phyloP scores from a whole-genome alignment of 2,113 vertebrate species.

The Hyperopisus bebe region DNA sequence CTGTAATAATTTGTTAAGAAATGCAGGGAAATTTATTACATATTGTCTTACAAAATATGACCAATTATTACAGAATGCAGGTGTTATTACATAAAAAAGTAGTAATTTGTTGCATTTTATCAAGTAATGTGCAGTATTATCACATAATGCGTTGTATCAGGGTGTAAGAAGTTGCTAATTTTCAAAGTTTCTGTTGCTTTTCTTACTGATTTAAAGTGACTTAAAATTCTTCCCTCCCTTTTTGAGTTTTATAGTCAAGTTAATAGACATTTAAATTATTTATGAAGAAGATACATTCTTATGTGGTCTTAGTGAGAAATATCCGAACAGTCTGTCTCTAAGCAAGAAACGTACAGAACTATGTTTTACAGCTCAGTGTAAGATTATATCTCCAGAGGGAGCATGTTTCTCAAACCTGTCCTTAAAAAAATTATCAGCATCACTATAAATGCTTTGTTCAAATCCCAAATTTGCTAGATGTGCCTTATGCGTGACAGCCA shows the following conservation, averaged over 20 bases:
- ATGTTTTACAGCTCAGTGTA: neutral
- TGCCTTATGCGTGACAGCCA: neutral
- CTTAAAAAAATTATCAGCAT: neutral
- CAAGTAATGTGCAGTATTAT: too few species aligned
- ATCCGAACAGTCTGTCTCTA: neutral
- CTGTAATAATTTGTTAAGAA: too few species aligned
- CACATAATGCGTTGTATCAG: too few species aligned
- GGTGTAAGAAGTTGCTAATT: neutral
- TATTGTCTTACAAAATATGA: too few species aligned
- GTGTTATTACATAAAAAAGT: too few species aligned
- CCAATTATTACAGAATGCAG: too few species aligned
- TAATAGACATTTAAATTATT: neutral
- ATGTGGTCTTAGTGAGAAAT: neutral
- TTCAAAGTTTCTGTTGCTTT: neutral
- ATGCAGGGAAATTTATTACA: too few species aligned
- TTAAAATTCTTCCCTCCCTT: neutral
- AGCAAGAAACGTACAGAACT: neutral
- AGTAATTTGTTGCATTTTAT: too few species aligned
- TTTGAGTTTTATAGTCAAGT: neutral
- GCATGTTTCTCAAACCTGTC: neutral
- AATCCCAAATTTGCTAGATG: neutral
- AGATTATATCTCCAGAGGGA: neutral
- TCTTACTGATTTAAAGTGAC: neutral
- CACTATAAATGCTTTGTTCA: neutral
- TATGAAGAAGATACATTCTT: neutral